phyloP scores from a whole-genome alignment of 1,140 invertebrate species.

The Cyclargus thomasi region DNA sequence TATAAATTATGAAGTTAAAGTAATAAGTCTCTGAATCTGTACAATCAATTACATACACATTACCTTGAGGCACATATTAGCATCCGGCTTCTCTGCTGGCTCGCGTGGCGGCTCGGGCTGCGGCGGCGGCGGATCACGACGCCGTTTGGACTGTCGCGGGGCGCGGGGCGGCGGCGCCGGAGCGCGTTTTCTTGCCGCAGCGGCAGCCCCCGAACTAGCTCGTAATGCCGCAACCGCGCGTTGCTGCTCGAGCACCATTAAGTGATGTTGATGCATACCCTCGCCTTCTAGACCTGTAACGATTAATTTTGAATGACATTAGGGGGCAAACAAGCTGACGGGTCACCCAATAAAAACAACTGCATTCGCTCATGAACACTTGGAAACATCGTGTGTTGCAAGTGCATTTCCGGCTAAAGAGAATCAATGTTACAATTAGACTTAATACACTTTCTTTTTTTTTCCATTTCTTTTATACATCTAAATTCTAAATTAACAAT shows the following conservation, averaged over 20 bases:
- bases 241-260: conserved; percentile 69
- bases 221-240: conserved; percentile 60
- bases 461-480: no score
- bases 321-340: no score
- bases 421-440: no score
- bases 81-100: conserved; percentile 85
- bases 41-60: neutral
- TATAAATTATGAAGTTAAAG: no score
- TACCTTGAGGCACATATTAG: conserved; percentile 87
- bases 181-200: conserved; percentile 47
- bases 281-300: conserved; percentile 53
- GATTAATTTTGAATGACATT: neutral
- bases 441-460: no score
- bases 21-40: no score
- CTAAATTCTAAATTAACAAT: no score
- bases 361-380: no score
- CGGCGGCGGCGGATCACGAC: conserved; percentile 66
- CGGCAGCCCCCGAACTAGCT: conserved; percentile 76
- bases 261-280: conserved; percentile 64
- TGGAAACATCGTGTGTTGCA: no score
- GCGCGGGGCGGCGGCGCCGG: conserved; percentile 46
- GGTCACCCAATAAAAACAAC: no score
- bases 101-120: conserved; percentile 75
- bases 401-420: no score
- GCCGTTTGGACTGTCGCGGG: conserved; percentile 46